Base-by-base conservation (phyloP, 2,113 vertebrate genomes). In the Cygnus buccinator region DNA sequence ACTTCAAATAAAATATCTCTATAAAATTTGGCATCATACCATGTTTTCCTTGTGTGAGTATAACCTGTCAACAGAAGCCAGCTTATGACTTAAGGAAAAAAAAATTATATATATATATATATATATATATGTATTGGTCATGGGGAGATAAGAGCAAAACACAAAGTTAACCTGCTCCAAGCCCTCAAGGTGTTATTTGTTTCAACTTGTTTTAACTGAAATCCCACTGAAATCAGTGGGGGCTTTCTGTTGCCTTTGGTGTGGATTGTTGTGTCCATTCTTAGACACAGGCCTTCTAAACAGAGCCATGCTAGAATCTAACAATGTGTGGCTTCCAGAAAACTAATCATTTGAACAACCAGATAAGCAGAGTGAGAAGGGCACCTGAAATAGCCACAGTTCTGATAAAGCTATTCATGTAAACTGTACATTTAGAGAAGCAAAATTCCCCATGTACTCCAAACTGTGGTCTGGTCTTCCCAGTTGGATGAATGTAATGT, bases 1-100 rank as follows among this genome's bases (percentile, higher is more conserved):
- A 83, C 85, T 93, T 92, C 46, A 81, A 93, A 90, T 61, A 61
- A 90, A 94, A n/a, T 18, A 50, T 80, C 19, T 16, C n/a, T 44
- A 28, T 41, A 52, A 16, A 54, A 37, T 61, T 88, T 93, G 90
- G 83, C 85, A 81, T 39, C 4, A 31, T 57, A 70, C 35, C 37
- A 9, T 10, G 12, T 44, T 84, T 92, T 6, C 0, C 43, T 68
- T 78, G 41, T 80, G 35, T 0, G 5, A 77, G 14, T 54, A 41
- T 25, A 75, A 57, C 14, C 35, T 81, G 37, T 58, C 65, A 95
- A 77, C 6, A 75, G 46, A 80, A 95, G 35, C 6, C 46, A 78
- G 31, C 1, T 88, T 86, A 68, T 74, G 87, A 35, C 23, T 74
- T 50, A 57, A 66, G 20, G 35, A 31, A 33, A 48, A 48, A 48